phyloP scores from a whole-genome alignment of 2,797 vertebrate species.

The Pelochelys cantorii region DNA sequence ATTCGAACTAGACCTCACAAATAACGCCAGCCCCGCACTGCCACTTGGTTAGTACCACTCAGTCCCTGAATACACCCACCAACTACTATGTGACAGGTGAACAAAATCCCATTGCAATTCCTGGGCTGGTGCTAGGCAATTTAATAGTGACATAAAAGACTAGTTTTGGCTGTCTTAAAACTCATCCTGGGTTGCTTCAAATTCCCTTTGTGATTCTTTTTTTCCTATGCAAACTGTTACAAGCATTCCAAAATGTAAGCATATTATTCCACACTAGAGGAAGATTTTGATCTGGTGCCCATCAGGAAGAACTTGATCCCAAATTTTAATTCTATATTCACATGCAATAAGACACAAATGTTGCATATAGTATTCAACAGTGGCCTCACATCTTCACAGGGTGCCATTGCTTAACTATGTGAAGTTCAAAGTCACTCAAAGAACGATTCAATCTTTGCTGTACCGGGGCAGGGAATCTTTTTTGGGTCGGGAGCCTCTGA shows the following conservation, averaged over 20 bases:
- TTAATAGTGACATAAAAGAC: not conserved
- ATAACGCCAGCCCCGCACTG: not conserved
- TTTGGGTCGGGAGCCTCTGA: no score
- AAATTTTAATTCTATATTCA: not conserved
- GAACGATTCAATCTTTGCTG: slow-evolving; percentile 9
- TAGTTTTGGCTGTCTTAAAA: not conserved
- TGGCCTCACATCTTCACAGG: not conserved
- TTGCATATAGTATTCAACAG: not conserved
- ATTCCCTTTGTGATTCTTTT: not conserved
- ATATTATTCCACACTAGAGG: not conserved
- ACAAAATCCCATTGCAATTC: not conserved
- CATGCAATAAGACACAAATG: not conserved
- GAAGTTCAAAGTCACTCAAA: not conserved
- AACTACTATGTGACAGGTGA: not conserved
- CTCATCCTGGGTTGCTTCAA: slow-evolving; percentile 36
- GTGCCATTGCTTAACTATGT: not conserved
- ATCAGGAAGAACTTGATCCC: not conserved
- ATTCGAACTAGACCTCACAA: no score
- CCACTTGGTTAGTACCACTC: not conserved
- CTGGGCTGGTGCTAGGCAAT: not conserved
- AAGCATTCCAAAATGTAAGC: not conserved
- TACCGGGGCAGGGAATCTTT: no score
- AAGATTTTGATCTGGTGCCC: not conserved
- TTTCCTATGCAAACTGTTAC: not conserved
- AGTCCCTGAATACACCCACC: not conserved